Evolutionary conservation across 1,140 invertebrate species (phyloP).

Genomic region (Nasonia giraulti): DNA sequence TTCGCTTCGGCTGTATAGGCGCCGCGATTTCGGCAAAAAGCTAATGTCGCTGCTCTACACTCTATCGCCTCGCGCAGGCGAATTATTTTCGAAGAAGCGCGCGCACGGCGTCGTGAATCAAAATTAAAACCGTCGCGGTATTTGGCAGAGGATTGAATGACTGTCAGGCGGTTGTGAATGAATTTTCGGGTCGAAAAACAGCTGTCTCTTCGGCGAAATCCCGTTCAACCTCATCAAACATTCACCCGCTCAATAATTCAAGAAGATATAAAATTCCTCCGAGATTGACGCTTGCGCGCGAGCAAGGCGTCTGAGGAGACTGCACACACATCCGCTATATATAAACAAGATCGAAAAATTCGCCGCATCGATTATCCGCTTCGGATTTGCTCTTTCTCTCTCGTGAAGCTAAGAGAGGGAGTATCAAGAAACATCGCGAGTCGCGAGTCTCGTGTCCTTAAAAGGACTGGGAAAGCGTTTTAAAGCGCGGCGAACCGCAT

Average conservation of each 20-base stretch:
- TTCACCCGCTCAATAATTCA: slow-evolving; percentile 22
- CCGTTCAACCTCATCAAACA: slow-evolving; percentile 2
- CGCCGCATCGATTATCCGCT: slow-evolving; percentile 30
- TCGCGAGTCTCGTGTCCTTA: neutral
- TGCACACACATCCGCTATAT: neutral
- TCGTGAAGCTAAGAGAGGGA: neutral
- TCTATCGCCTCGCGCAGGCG: no score
- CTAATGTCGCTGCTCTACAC: neutral
- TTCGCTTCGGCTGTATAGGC: neutral
- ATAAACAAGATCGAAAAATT: neutral
- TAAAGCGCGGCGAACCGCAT: slow-evolving; percentile 48
- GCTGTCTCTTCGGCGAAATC: neutral
- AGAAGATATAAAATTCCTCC: slow-evolving; percentile 28
- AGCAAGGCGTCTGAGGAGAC: neutral
- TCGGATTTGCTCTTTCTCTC: slow-evolving; percentile 5
- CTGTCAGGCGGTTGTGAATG: neutral
- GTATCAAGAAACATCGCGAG: slow-evolving; percentile 39
- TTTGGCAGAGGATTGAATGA: neutral
- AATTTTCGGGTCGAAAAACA: neutral
- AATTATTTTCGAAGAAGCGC: no score
- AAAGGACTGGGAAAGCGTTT: slow-evolving; percentile 27
- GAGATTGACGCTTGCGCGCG: neutral
- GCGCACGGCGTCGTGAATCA: neutral
- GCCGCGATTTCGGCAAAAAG: neutral
- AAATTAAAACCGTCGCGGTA: neutral